Evolutionary conservation across 2,888 invertebrate species (phyloP), one percentile per base, ranked within the genome.

Genomic region (Eugnorisma glareosa): DNA sequence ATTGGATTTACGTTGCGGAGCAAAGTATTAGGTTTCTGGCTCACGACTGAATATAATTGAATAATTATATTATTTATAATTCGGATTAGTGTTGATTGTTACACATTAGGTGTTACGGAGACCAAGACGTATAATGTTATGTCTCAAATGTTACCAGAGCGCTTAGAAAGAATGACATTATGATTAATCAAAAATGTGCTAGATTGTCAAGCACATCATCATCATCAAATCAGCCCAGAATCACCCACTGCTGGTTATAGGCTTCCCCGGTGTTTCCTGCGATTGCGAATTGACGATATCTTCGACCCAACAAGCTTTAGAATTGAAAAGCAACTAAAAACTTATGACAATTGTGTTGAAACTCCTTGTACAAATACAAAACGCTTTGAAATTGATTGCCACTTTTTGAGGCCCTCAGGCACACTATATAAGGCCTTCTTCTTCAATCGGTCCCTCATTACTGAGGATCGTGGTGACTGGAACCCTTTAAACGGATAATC

Each of bases 11-110:
- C 59, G 6, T 45, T 57, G 45, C 77, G 40, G 57, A 82, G 59
- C 67, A 51, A 71, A 82, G 68, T 74, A 82, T 82, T 70, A 51
- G 59, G 79, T 82, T 83, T 57, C 82, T 61, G 48, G 51, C 24
- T 82, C 83, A 75, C 75, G 83, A 83, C 61, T 77, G 57, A 51
- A 31, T 18, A 59, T 61, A 64, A 74, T 71, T 74, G 70, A 71
- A 82, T 82, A 74, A 67, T 28, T 43, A 82, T 82, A 61, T 71
- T 51, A 54, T 64, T 78, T 66, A 43, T 45, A 64, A 64, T 10
- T 10, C 2, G 8, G 40, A 45, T 74, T 18, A 64, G 5, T 68
- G 43, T 28, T 35, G 59, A 40, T 59, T 75, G 31, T 54, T 21
- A 24, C 24, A 13, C 11, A 18, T 66, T 40, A 21, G 31, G 43